Percentiles rank a stretch among this genome's conserved stretches.
phyloP scores from a whole-genome alignment of 1,140 invertebrate genomes.

The Lordiphosa stackelbergi region DNA sequence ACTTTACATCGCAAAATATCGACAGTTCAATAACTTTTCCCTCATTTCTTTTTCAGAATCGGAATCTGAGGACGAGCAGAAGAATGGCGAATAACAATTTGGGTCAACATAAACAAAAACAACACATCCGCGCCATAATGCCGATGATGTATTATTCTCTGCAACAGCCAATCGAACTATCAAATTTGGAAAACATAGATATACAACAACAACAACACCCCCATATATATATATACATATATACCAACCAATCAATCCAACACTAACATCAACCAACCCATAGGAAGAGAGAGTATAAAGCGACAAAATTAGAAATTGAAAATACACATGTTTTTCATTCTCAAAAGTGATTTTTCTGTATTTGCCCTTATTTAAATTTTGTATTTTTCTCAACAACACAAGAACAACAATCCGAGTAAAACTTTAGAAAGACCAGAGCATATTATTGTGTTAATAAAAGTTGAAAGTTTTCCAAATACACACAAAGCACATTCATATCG shows the following conservation, averaged over 20 bases:
- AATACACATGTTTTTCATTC: conserved; percentile 8
- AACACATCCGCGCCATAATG: conserved; percentile 29
- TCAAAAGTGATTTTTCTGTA: conserved; percentile 7
- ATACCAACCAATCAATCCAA: conserved; percentile 4
- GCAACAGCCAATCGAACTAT: conserved; percentile 49
- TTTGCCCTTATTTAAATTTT: conserved; percentile 6
- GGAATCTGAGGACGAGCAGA: conserved; percentile 76
- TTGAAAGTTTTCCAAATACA: conserved; percentile 12
- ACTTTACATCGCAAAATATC: not conserved
- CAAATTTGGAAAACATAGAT: conserved; percentile 29
- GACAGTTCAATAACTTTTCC: not conserved
- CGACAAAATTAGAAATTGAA: conserved; percentile 22
- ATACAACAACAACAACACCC: conserved; percentile 7
- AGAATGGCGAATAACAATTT: conserved; percentile 58
- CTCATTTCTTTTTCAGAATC: conserved; percentile 52
- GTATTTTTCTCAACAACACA: not conserved
- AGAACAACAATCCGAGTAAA: not conserved
- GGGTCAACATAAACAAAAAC: conserved; percentile 15
- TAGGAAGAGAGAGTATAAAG: conserved; percentile 22
- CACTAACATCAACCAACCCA: conserved; percentile 13
- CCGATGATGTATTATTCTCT: conserved; percentile 15
- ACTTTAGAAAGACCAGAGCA: not conserved
- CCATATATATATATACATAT: conserved; percentile 14
- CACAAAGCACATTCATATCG: too few relatives aligned
- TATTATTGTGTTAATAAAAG: conserved; percentile 22